phyloP scores from a whole-genome alignment of 2,113 vertebrate genomes.

The Notechis scutatus region DNA sequence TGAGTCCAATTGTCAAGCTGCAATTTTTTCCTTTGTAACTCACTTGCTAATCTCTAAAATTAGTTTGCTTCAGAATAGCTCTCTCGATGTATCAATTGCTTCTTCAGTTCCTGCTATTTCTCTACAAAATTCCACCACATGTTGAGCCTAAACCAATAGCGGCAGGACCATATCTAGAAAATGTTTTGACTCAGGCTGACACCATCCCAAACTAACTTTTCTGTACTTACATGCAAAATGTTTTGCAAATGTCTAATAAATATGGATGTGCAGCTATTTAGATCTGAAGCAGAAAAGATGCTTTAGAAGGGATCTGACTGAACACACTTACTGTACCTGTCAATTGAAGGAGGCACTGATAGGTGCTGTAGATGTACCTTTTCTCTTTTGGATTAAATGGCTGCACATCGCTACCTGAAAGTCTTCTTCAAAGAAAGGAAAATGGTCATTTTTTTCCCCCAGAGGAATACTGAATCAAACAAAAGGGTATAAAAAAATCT shows the following conservation, averaged over 20 bases:
- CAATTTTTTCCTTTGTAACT: background rate
- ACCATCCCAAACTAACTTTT: background rate
- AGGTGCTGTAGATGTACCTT: background rate
- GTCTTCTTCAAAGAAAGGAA: conserved; percentile 41
- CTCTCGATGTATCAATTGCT: background rate
- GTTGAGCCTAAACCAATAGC: background rate
- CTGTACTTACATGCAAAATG: background rate
- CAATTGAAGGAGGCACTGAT: background rate
- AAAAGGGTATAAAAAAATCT: conserved; percentile 30
- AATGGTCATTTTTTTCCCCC: conserved; percentile 30
- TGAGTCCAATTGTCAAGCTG: background rate
- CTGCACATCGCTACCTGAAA: background rate
- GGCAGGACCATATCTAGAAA: background rate
- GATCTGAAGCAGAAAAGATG: background rate
- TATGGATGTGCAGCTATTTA: background rate
- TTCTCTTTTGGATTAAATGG: background rate
- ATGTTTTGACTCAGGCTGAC: background rate
- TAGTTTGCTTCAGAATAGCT: background rate
- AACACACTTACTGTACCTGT: background rate
- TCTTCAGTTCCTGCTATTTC: background rate
- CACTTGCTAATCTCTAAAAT: background rate
- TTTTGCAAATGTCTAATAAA: background rate
- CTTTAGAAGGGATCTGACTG: background rate
- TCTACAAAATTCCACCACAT: background rate
- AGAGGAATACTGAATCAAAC: conserved; percentile 37